Conservation (phyloP, 2,888 invertebrate genomes). For the Apamea crenata region DNA sequence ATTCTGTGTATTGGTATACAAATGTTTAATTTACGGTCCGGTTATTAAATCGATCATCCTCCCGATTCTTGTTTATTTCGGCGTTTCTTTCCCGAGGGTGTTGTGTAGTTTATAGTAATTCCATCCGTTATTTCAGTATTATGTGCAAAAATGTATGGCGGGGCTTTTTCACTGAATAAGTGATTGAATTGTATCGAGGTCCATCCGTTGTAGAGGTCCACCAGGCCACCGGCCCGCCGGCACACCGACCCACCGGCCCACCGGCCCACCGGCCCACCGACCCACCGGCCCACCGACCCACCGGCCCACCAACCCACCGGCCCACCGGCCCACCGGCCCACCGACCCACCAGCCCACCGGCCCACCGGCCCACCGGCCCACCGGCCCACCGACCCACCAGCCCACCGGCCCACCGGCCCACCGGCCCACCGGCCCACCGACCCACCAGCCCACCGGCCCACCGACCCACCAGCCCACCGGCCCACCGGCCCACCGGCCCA, state of each 20-base stretch:
- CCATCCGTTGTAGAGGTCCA: not conserved
- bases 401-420: not conserved
- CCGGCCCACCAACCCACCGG: not conserved
- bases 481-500: not conserved
- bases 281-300: not conserved
- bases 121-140: conserved; percentile 6
- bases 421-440: too few species aligned
- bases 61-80: conserved; percentile 8
- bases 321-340: not conserved
- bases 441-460: not conserved
- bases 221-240: not conserved
- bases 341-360: not conserved
- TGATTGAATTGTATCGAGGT: conserved; percentile 17
- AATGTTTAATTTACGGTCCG: conserved; percentile 8
- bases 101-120: conserved; percentile 4
- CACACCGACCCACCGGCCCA: not conserved
- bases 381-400: not conserved
- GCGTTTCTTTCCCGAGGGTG: not conserved
- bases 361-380: not conserved
- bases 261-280: not conserved
- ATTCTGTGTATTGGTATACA: not conserved
- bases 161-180: conserved; percentile 26
- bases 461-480: too few species aligned
- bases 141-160: too few species aligned
- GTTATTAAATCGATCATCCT: not conserved